Conservation (phyloP, 2,113 vertebrate species). For the Myotis lucifugus region DNA sequence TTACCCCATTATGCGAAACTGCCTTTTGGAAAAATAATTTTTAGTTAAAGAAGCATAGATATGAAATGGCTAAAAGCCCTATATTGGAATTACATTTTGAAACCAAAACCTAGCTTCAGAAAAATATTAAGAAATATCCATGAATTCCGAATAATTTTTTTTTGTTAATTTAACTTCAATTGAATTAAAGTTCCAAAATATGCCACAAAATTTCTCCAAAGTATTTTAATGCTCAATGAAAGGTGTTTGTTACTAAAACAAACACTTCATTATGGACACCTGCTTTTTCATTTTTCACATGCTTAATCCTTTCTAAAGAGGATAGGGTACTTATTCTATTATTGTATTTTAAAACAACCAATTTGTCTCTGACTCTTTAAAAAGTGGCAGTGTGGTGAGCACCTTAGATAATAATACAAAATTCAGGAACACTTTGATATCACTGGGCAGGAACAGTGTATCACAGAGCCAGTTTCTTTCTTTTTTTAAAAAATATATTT, state of each 20-base stretch:
- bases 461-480: conserved; percentile 6
- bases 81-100: conserved; percentile 43
- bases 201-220: conserved; percentile 21
- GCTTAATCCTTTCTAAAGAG: not conserved
- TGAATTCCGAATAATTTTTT: conserved; percentile 37
- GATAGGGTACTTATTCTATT: not conserved
- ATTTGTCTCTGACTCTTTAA: conserved; percentile 34
- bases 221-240: conserved; percentile 15
- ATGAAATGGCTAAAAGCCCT: conserved; percentile 53
- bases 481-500: too few relatives aligned
- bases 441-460: not conserved
- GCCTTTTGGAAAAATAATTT: conserved; percentile 27
- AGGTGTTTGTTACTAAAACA: conserved; percentile 50
- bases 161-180: conserved; percentile 35
- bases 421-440: not conserved
- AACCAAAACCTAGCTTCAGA: conserved; percentile 26
- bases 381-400: conserved; percentile 59
- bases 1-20: not conserved
- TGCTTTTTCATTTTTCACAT: conserved; percentile 17
- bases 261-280: not conserved
- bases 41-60: conserved; percentile 23
- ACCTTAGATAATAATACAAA: not conserved
- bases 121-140: conserved; percentile 48
- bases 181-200: conserved; percentile 43
- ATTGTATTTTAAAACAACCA: conserved; percentile 11